Conservation (phyloP, 1,140 invertebrate species). For the Musca vetustissima region DNA sequence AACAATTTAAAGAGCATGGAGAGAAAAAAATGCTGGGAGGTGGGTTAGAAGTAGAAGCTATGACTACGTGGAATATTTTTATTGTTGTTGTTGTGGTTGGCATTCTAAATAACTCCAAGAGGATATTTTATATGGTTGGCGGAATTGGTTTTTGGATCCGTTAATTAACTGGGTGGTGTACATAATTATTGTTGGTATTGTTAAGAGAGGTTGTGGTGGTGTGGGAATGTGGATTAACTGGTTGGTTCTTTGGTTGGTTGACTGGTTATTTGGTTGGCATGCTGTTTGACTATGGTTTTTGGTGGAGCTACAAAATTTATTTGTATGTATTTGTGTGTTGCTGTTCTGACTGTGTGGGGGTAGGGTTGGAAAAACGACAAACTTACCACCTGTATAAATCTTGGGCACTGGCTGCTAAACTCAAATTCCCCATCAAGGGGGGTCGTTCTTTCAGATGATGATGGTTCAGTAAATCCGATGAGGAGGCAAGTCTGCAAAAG, state of each 20-base stretch:
- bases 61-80: too few species aligned
- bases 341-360: neutral
- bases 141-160: neutral
- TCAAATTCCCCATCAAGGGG: conserved; percentile 51
- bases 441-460: conserved; percentile 53
- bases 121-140: neutral
- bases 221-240: neutral
- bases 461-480: conserved; percentile 54
- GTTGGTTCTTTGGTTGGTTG: neutral
- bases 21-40: too few species aligned
- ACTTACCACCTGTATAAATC: conserved; percentile 58
- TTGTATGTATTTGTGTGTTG: neutral
- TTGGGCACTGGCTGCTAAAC: conserved; percentile 56
- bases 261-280: neutral
- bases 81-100: neutral
- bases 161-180: neutral
- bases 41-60: too few species aligned
- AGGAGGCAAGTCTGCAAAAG: conserved; percentile 49
- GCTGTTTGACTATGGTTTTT: too few species aligned
- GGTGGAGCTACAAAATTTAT: too few species aligned
- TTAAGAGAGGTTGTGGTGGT: neutral
- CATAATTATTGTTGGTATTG: neutral
- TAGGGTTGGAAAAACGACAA: conserved; percentile 26
- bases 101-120: neutral
- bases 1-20: too few species aligned